Evolutionary conservation across 2,113 vertebrate genomes (phyloP).

Genomic region (Anoplopoma fimbria): DNA sequence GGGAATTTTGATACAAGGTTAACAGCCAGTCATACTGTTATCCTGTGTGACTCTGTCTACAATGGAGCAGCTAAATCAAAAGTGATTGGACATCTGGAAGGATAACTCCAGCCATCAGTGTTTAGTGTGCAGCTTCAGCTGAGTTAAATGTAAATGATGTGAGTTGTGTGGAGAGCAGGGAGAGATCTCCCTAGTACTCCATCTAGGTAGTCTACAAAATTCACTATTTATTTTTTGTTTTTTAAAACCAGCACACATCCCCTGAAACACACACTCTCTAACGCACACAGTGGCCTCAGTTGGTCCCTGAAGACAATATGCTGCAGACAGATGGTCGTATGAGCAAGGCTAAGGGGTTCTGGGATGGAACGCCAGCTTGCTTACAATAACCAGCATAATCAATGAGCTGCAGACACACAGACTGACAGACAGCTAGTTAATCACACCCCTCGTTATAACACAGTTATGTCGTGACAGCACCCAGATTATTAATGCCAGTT

Average conservation of each 20-base stretch:
- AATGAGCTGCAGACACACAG: slow-evolving; percentile 18
- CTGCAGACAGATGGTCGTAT: slow-evolving; percentile 59
- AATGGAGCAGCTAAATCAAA: no score
- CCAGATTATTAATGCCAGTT: neutral
- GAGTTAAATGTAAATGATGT: neutral
- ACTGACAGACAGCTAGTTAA: slow-evolving; percentile 5
- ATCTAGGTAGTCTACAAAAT: neutral
- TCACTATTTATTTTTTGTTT: slow-evolving; percentile 38
- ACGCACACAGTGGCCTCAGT: slow-evolving; percentile 8
- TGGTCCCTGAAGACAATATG: slow-evolving; percentile 38
- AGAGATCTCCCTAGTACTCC: neutral
- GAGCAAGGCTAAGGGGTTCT: neutral
- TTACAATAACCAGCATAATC: slow-evolving; percentile 68
- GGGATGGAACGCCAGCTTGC: slow-evolving; percentile 2
- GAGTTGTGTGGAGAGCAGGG: neutral
- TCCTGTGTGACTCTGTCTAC: neutral
- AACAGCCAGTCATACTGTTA: no score
- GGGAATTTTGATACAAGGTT: no score
- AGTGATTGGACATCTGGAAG: neutral
- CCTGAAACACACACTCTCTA: neutral
- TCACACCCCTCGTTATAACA: slow-evolving; percentile 2
- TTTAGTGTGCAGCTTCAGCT: neutral
- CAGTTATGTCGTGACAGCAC: neutral
- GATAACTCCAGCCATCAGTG: neutral
- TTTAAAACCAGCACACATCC: slow-evolving; percentile 1